Base-by-base conservation (phyloP, 2,113 vertebrate species). In the Mystacornis crossleyi region DNA sequence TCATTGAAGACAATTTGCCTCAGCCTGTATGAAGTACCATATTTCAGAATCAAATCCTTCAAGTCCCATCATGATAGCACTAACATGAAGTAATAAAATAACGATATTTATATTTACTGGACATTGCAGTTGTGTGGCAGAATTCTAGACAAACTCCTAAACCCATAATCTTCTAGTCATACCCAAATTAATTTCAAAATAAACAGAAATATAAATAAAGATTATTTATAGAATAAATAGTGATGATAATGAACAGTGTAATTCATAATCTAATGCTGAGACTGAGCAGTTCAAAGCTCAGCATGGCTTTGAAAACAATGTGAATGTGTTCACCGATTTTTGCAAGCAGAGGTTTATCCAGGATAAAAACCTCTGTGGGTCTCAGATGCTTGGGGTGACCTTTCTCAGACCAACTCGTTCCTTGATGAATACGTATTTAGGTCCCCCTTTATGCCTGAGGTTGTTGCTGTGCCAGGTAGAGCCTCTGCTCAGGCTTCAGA, bases 361-460 rank as follows among this genome's bases (percentile, higher is more conserved):
- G 33, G 66, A 53, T 45, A 23, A 57, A 67, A 69, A 25, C 2
- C 2, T 51, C 14, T 0, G 6, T 12, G 36, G 50, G 36, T 74
- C 34, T 71, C 55, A 33, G 54, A 7, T 17, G 48, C 28, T 51
- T 9, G 55, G 40, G 64, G 18, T 66, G 70, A 48, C 31, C 40
- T 74, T 28, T 4, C 54, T 67, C 38, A 66, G 73, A 47, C 19
- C 64, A 51, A 3, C 5, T 12, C 3, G 1, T 5, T 61, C 58
- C 48, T 53, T 3, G 4, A 7, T 4, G 19, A 15, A 42, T 3
- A 1, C 0, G 0, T 24, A 3, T 4, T 42, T 2, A 10, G n/a
- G 55, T 4, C 20, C 9, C 55, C 8, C 19, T 25, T 9, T 4
- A 28, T 34, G 38, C 47, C 55, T 1, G 5, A 38, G 42, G 45